These are phyloP conservation scores for Theonella swinhoei DNA, from an alignment of 37 sponge, comb jelly and placozoan genomes.

Conservation along the genomic window DNA sequence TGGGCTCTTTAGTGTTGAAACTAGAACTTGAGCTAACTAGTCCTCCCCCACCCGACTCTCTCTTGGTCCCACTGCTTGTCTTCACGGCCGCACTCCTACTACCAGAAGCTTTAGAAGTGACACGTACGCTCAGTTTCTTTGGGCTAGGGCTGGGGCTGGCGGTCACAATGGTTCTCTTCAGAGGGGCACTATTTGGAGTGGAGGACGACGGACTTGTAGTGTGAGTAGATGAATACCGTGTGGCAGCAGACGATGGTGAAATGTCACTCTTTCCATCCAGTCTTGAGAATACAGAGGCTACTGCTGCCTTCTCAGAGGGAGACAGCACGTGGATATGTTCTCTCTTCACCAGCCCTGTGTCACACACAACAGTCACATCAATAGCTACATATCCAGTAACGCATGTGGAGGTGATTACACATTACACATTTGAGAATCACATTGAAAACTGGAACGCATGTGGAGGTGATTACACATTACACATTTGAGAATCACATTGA, in stretches of 20 bases:
- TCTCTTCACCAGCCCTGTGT: background rate
- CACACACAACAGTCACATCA: background rate
- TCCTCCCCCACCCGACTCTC: background rate
- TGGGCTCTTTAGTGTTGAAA: background rate
- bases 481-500: too few species aligned
- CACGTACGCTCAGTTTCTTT: background rate
- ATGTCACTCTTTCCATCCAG: background rate
- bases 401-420: too few species aligned
- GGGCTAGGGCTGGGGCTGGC: background rate
- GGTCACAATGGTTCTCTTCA: background rate
- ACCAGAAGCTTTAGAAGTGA: background rate
- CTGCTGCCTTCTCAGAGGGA: background rate
- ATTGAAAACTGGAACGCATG: too few species aligned
- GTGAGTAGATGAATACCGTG: background rate
- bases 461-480: too few species aligned
- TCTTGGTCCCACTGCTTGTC: background rate
- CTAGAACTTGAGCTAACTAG: background rate
- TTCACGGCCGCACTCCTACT: background rate
- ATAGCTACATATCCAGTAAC: background rate
- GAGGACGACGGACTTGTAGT: background rate
- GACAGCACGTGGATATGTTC: background rate
- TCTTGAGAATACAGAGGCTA: slow-evolving; percentile 37
- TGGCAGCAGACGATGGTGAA: background rate
- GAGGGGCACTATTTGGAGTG: background rate
- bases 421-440: background rate